Evolutionary conservation across 2,797 vertebrate genomes (phyloP), one percentile per base, ranked within the genome.

Genomic region (Moxostoma hubbsi): DNA sequence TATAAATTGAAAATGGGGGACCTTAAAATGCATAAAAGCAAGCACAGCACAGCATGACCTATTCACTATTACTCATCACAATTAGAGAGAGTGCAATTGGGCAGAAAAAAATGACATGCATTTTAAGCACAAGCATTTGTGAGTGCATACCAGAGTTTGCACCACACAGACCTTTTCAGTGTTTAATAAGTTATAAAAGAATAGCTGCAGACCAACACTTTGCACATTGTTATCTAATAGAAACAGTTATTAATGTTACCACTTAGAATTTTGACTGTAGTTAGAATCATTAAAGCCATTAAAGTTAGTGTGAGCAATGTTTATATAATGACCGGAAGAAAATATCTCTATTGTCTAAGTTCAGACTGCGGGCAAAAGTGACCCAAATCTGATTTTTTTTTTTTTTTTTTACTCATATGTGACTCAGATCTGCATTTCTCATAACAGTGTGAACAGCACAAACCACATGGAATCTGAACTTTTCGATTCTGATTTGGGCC

Each of bases 11-110:
- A 81, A 77, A 83, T 13, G 55, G 69, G 65, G 77, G 11, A 63
- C 24, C 53, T 46, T 71, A 66, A 75, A 70, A 74, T 49, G 66
- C 54, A 79, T 66, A 50, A 83, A 45, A 67, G 65, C 55, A 75
- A 43, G 47, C 57, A 66, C 24, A 13, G 11, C 54, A 58, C 58
- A 73, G 57, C 15, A 43, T 76, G 76, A 82, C 76, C 67, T 79
- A 82, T 79, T 79, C 76, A 68, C 75, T 13, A 64, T 79, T 71
- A 69, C 63, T 82, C 76, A 79, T 74, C 55, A 65, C 67, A 72
- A 72, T 84, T 71, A 76, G 13, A 73, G 7, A 46, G 49, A 55
- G 59, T 75, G 75, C 36, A 72, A 79, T 24, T 75, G 70, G 62
- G 24, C 50, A 76, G 10, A 61, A 73, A 70, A 72, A 79, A 72